Percentiles rank a stretch among this genome's conserved stretches.
Conservation (phyloP, 2,113 vertebrate genomes). For the Chlorodrepanis virens region DNA sequence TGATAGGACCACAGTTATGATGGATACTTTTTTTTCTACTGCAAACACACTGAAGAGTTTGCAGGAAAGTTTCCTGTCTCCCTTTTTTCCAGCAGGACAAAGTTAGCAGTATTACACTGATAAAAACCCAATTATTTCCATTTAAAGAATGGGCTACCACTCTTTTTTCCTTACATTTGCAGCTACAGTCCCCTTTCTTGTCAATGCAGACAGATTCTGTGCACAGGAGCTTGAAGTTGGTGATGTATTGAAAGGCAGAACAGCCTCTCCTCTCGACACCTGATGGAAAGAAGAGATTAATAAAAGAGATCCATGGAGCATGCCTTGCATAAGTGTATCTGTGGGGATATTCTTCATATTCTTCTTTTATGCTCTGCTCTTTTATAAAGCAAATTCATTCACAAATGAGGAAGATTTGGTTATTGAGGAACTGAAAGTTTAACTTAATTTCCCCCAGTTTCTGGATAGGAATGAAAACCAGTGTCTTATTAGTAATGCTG, state of each 20-base stretch:
- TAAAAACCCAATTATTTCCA: neutral
- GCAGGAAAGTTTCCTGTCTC: neutral
- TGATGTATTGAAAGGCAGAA: neutral
- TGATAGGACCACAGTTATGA: neutral
- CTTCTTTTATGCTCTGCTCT: neutral
- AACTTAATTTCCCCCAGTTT: neutral
- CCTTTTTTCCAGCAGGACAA: neutral
- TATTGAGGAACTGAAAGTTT: neutral
- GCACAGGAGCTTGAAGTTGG: neutral
- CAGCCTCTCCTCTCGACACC: neutral
- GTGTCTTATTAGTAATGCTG: neutral
- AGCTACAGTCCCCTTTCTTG: neutral
- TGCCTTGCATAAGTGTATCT: neutral
- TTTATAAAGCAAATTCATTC: neutral
- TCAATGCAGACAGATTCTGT: neutral
- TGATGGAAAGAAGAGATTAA: neutral
- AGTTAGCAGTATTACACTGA: neutral
- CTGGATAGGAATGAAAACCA: neutral
- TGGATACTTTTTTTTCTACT: neutral
- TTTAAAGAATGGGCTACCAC: neutral
- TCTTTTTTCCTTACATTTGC: neutral
- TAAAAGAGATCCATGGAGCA: neutral
- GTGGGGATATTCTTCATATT: neutral
- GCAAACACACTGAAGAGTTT: neutral
- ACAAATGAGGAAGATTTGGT: neutral